These are phyloP conservation scores for Gopherus evgoodei DNA, from an alignment of 2,113 vertebrate species.

Conservation along the genomic window DNA sequence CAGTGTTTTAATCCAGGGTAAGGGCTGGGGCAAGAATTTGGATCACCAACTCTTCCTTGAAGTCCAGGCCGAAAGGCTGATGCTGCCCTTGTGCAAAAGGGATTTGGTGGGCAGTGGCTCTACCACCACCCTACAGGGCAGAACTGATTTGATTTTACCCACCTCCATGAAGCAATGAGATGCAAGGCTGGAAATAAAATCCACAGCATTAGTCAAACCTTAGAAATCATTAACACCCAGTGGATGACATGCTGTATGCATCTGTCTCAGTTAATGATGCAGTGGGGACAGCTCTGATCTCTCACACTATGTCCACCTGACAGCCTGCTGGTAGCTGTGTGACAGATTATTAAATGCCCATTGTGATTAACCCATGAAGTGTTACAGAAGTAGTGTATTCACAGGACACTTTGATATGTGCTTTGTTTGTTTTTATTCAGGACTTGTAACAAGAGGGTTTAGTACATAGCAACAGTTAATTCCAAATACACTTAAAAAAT, in stretches of 20 bases:
- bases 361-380: not conserved
- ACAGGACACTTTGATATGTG: constrained; percentile 61
- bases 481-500: constrained; percentile 84
- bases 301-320: not conserved
- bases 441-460: constrained; percentile 81
- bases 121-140: not conserved
- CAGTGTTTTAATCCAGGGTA: not conserved
- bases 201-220: not conserved
- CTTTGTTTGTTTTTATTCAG: constrained; percentile 84
- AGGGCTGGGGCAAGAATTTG: not conserved
- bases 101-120: not conserved
- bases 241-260: not conserved
- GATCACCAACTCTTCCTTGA: not conserved
- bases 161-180: accelerated
- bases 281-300: not conserved
- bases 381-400: not conserved
- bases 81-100: not conserved
- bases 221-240: not conserved
- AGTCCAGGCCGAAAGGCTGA: not conserved
- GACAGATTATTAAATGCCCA: not conserved
- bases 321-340: not conserved
- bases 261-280: not conserved
- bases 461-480: constrained; percentile 86
- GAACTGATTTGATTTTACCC: too few species aligned
- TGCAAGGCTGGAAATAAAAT: not conserved